Conservation (phyloP, 2,888 invertebrate species). For the Thera britannica region DNA sequence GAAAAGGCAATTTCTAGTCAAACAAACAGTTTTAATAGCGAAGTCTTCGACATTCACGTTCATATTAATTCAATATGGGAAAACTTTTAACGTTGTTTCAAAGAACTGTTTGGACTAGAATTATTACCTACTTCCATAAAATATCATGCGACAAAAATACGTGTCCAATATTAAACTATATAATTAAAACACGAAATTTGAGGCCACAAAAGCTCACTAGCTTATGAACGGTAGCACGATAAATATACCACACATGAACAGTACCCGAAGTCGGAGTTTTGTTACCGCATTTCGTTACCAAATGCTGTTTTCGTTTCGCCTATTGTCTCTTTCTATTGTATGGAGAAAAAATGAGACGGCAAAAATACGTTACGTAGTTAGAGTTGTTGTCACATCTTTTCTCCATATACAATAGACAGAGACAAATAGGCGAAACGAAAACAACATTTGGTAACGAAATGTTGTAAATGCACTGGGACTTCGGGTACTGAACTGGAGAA, state of each 20-base stretch:
- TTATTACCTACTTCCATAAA: background rate
- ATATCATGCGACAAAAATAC: constrained; percentile 2
- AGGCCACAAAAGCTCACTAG: constrained; percentile 10
- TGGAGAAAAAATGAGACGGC: no score
- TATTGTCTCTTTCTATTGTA: no score
- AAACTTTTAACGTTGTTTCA: background rate
- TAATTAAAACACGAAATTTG: constrained; percentile 22
- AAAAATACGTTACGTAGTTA: no score
- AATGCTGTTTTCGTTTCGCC: no score
- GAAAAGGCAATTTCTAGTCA: constrained; percentile 5
- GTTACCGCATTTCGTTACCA: no score
- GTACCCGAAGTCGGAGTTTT: background rate
- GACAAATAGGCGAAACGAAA: no score
- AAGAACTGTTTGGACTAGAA: constrained; percentile 2
- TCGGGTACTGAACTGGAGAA: no score
- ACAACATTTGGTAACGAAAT: no score
- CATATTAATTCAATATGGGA: background rate
- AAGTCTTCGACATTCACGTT: background rate
- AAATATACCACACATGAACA: background rate
- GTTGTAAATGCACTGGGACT: no score
- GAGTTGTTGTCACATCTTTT: no score
- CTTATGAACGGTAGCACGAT: background rate
- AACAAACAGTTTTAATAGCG: background rate
- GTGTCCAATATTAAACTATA: constrained; percentile 6
- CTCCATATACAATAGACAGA: no score